Percentiles rank a stretch among this genome's conserved stretches.
Evolutionary conservation across 1,140 invertebrate species (phyloP).

Genomic region (Ceratitis capitata): DNA sequence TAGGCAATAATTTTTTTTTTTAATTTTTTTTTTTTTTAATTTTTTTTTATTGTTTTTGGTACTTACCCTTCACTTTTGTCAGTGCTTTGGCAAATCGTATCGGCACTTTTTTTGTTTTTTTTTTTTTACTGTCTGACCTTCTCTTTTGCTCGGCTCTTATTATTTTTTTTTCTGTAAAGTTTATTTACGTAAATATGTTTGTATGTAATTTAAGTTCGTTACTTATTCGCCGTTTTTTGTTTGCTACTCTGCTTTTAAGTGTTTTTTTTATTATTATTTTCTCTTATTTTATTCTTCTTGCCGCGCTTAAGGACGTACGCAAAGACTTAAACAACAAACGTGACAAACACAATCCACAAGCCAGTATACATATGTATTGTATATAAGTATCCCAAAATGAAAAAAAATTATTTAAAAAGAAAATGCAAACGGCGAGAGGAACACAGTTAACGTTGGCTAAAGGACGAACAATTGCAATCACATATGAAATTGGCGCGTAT

Average conservation of each 20-base stretch:
- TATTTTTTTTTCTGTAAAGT: background rate
- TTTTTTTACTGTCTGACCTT: background rate
- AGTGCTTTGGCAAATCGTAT: background rate
- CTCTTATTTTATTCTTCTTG: background rate
- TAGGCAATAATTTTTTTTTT: background rate
- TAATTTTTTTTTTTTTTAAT: no score
- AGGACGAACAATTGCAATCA: background rate
- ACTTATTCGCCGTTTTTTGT: background rate
- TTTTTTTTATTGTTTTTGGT: background rate
- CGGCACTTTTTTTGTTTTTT: background rate
- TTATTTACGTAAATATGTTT: background rate
- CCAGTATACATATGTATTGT: no score
- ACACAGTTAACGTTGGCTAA: background rate
- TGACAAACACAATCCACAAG: background rate
- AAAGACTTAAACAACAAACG: background rate
- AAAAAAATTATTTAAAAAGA: no score
- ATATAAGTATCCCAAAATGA: background rate
- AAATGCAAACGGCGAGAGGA: background rate
- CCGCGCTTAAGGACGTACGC: background rate
- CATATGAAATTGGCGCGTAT: conserved; percentile 1
- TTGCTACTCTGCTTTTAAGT: background rate
- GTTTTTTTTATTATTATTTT: no score
- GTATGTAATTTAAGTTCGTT: background rate
- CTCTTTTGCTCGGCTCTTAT: background rate
- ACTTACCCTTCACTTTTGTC: conserved; percentile 26